phyloP scores from a whole-genome alignment of 1,140 invertebrate genomes.

The Rhagoletis zephyria region DNA sequence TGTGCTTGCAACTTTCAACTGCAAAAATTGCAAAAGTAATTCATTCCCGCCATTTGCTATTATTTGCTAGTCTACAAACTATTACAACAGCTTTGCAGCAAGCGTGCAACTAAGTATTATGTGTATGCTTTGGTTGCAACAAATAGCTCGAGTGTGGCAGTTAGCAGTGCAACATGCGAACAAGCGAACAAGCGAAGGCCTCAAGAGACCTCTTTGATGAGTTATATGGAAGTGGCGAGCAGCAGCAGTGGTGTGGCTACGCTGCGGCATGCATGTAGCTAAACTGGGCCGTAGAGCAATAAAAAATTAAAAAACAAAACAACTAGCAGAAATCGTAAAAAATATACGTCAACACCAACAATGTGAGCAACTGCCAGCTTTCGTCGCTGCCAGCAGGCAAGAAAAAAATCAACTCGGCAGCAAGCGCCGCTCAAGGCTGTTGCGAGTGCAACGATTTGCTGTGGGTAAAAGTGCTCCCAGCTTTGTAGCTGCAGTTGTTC shows the following conservation, averaged over 20 bases:
- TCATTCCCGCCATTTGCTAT: conserved; percentile 8
- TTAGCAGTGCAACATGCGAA: conserved; percentile 27
- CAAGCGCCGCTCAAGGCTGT: conserved; percentile 34
- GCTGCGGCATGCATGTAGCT: conserved; percentile 33
- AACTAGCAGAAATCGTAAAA: not conserved
- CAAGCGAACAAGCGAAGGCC: conserved; percentile 10
- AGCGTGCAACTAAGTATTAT: not conserved
- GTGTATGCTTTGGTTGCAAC: not conserved
- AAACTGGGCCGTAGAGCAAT: conserved; percentile 1
- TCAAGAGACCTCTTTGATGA: conserved; percentile 36
- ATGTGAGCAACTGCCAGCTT: conserved; percentile 2
- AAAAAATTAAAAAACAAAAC: not conserved
- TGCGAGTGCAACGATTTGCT: not conserved
- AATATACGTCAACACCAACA: not conserved
- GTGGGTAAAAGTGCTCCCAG: not conserved
- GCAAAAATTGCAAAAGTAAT: conserved; percentile 40
- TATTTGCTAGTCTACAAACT: not conserved
- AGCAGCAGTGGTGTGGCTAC: no score
- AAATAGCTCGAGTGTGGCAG: conserved; percentile 12
- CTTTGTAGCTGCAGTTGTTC: not conserved
- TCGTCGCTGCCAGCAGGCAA: not conserved
- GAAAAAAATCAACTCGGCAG: not conserved
- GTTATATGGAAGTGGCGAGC: conserved; percentile 37
- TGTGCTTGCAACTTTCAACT: conserved; percentile 37
- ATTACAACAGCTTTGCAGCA: not conserved